Conservation (phyloP, 2,113 vertebrate genomes). For the Nothocercus julius region DNA sequence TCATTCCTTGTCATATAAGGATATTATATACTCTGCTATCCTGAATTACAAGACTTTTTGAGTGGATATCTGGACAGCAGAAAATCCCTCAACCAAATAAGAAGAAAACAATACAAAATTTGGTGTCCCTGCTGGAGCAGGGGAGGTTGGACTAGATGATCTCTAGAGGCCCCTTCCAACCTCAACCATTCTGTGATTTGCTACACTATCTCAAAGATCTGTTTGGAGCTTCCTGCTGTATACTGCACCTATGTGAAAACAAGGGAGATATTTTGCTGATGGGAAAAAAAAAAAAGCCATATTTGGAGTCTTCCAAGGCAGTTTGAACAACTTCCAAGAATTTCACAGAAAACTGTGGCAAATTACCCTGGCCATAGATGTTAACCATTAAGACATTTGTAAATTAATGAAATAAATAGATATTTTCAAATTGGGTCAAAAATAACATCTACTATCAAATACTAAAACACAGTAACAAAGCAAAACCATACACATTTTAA, state of each 20-base stretch:
- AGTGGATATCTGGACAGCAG: background rate
- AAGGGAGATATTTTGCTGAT: background rate
- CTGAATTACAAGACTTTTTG: background rate
- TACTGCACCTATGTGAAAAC: background rate
- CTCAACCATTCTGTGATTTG: background rate
- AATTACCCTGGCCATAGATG: background rate
- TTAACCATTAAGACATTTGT: background rate
- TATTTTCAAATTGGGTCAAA: background rate
- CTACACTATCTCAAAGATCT: background rate
- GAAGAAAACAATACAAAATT: background rate
- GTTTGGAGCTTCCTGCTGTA: background rate
- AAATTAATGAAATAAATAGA: background rate
- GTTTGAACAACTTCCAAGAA: background rate
- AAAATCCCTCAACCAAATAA: background rate
- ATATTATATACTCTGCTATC: background rate
- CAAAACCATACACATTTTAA: background rate
- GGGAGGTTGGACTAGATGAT: no score
- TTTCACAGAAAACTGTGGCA: background rate
- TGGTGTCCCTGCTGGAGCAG: background rate
- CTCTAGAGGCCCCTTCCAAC: no score
- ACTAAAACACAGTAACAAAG: background rate
- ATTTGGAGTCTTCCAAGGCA: background rate
- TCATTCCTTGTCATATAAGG: background rate
- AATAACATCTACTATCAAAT: background rate
- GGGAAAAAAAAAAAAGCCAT: background rate